Evolutionary conservation across 2,888 invertebrate species (phyloP), one percentile per base, ranked within the genome.

Genomic region (Lacanobia oleracea): DNA sequence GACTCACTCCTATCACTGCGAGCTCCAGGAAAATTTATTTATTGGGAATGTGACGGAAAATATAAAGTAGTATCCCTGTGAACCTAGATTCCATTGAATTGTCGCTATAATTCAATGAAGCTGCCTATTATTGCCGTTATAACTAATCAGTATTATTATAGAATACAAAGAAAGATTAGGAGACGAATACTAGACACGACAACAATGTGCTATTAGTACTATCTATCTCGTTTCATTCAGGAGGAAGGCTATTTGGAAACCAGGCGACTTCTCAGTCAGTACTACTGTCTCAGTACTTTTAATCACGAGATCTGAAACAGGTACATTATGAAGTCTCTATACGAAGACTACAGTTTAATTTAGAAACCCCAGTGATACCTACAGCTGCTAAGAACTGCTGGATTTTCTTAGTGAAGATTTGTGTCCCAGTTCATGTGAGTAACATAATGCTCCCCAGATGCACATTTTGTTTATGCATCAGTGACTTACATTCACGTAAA

Each of bases 381-480:
- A 33, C 40, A 68, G 40, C 37, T 48, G 0, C 23, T 37, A 53
- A 65, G 54, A 57, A 72, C n/a, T 23, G 62, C 76, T 77, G 61
- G 53, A 77, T 77, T 64, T 75, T 62, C 78, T 72, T 62, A 72
- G 72, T 78, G 72, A 78, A 78, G 78, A 78, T 77, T 59, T 72
- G 62, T 78, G 56, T 53, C 57, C 61, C 14, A 53, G 48, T 53
- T 66, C 76, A 59, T 72, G 51, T 72, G 62, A 77, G 62, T 62
- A 59, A 78, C 66, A 66, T 62, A 77, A 66, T 62, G 66, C 72
- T 78, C 76, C 78, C 76, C 45, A 78, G 76, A 66, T 77, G 78
- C 72, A 72, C 76, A 77, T 77, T 77, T 77, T 77, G 78, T 72
- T 72, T 66, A 77, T 78, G 76, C 78, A 77, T 72, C 76, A 72